Percentiles rank a stretch among this genome's conserved stretches.
Evolutionary conservation across 2,888 invertebrate species (phyloP).

Genomic region (Philonicus albiceps): DNA sequence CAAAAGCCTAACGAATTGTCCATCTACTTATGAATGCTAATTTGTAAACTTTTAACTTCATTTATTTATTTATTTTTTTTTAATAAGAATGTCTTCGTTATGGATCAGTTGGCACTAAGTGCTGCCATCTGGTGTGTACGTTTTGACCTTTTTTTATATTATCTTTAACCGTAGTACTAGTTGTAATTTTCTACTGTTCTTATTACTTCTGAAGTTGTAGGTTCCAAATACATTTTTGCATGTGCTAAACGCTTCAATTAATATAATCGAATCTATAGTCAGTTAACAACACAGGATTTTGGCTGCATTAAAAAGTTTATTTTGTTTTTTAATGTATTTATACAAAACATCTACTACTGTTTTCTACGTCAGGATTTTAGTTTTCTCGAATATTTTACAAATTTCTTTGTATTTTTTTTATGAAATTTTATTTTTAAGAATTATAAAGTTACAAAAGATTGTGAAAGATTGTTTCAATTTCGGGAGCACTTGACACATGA

Average conservation of each 20-base stretch:
- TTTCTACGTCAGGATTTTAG: background rate
- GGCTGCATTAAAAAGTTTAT: background rate
- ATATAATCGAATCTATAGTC: conserved; percentile 13
- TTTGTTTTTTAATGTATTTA: background rate
- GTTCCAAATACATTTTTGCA: background rate
- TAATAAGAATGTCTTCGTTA: background rate
- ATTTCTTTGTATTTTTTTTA: background rate
- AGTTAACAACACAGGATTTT: background rate
- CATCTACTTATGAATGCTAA: background rate
- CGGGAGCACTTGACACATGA: background rate
- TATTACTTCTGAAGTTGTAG: background rate
- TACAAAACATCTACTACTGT: background rate
- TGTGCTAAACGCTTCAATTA: background rate
- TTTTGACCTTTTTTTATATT: background rate
- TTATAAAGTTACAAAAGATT: background rate
- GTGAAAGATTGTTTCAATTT: background rate
- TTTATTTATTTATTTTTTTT: background rate
- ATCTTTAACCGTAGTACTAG: background rate
- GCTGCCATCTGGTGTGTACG: background rate
- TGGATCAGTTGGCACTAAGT: background rate
- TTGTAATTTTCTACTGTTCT: background rate
- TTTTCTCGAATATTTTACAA: background rate
- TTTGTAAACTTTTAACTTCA: background rate
- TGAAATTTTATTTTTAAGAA: background rate
- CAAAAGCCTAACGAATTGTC: conserved; percentile 10